Conservation (phyloP, 2,888 invertebrate genomes). For the Melanchra persicariae region DNA sequence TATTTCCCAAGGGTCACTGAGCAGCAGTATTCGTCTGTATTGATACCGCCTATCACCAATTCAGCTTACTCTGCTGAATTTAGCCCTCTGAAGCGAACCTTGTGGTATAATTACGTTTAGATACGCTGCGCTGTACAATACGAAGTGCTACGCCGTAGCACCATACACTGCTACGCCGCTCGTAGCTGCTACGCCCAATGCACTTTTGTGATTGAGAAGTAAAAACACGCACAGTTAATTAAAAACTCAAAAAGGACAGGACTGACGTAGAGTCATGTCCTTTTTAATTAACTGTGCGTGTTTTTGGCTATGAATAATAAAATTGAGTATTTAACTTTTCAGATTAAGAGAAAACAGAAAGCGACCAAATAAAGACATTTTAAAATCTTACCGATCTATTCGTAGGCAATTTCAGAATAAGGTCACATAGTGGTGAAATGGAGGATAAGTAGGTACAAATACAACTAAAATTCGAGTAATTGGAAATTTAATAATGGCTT, state of each 20-base stretch:
- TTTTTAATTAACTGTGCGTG: neutral
- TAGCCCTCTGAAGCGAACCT: conserved; percentile 2
- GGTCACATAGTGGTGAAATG: neutral
- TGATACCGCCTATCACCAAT: conserved; percentile 41
- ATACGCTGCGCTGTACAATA: neutral
- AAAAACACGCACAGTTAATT: no score
- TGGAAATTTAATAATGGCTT: conserved; percentile 63
- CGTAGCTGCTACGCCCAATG: neutral
- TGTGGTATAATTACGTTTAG: conserved; percentile 19
- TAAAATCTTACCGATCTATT: neutral
- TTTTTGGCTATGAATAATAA: neutral
- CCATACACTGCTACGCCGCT: conserved; percentile 4
- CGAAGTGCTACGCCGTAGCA: conserved; percentile 49
- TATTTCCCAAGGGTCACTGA: conserved; percentile 57
- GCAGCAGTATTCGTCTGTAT: conserved; percentile 59
- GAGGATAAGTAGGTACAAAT: neutral
- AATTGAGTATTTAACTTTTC: no score
- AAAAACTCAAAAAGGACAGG: no score
- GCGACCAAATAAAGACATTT: neutral
- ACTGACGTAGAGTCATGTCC: no score
- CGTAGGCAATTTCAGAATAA: neutral
- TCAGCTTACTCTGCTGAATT: conserved; percentile 22
- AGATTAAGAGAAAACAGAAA: neutral
- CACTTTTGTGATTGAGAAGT: neutral
- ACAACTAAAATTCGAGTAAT: conserved; percentile 40